These are phyloP conservation scores for Melieria omissa DNA, from an alignment of 2,888 invertebrate species.

Conservation along the genomic window DNA sequence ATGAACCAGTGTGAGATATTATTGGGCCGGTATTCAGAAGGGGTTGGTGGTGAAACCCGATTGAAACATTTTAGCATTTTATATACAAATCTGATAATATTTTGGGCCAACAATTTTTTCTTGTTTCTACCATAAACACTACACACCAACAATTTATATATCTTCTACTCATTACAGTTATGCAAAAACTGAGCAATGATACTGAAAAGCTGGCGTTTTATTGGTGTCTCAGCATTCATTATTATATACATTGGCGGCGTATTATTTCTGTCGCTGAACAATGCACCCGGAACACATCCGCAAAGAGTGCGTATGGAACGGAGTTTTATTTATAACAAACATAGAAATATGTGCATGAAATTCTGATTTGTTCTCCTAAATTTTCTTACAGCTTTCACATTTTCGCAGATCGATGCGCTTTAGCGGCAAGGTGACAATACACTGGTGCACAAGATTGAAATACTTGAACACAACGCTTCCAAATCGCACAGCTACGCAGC, in stretches of 20 bases:
- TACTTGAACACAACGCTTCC: constrained; percentile 61
- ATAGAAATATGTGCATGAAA: neutral
- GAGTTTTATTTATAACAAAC: too few relatives aligned
- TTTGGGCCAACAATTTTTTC: too few relatives aligned
- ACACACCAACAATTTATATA: too few relatives aligned
- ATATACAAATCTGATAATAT: too few relatives aligned
- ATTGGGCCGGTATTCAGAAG: too few relatives aligned
- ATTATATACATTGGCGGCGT: constrained; percentile 66
- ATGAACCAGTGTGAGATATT: too few relatives aligned
- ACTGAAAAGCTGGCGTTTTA: constrained; percentile 67
- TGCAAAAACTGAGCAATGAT: constrained; percentile 64
- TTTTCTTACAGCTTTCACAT: constrained; percentile 55
- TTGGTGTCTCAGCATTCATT: constrained; percentile 65
- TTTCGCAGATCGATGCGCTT: constrained; percentile 60
- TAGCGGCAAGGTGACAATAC: constrained; percentile 62
- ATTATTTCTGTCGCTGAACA: constrained; percentile 65
- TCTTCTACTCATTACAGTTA: constrained; percentile 47
- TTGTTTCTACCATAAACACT: too few relatives aligned
- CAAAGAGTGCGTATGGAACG: constrained; percentile 60
- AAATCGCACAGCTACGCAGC: constrained; percentile 2
- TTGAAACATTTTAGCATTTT: too few relatives aligned
- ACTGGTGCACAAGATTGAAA: constrained; percentile 65
- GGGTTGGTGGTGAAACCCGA: too few relatives aligned
- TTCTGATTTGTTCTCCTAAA: too few relatives aligned
- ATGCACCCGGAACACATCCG: constrained; percentile 64